phyloP scores from a whole-genome alignment of 2,888 invertebrate species.

The Patella caerulea region DNA sequence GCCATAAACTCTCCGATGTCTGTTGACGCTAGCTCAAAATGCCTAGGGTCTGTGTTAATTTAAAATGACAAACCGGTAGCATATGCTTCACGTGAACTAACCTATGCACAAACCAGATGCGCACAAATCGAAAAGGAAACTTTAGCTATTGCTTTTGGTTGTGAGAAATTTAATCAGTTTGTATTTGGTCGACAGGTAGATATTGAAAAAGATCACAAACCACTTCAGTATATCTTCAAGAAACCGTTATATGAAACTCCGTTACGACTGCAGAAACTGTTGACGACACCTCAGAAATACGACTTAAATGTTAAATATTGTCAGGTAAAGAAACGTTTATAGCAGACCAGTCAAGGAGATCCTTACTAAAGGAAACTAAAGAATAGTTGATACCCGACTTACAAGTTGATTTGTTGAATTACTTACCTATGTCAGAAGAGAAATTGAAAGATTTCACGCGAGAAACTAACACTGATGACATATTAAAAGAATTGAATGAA shows the following conservation, averaged over 20 bases:
- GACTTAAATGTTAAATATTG: constrained; percentile 18
- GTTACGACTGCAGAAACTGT: constrained; percentile 14
- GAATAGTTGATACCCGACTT: constrained; percentile 15
- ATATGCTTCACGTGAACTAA: neutral
- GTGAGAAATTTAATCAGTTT: constrained; percentile 20
- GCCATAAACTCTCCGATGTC: neutral
- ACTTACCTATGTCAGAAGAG: constrained; percentile 22
- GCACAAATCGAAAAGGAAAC: neutral
- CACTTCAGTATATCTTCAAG: constrained; percentile 18
- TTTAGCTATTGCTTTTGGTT: constrained; percentile 13
- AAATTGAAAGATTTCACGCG: constrained; percentile 11
- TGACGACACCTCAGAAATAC: constrained; percentile 18
- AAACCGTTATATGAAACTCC: constrained; percentile 19
- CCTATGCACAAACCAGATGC: neutral
- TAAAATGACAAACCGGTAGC: neutral
- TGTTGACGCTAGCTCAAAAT: neutral
- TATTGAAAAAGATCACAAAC: constrained; percentile 21
- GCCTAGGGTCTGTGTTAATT: neutral
- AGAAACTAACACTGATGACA: constrained; percentile 7
- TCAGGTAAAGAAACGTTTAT: constrained; percentile 20
- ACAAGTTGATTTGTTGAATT: constrained; percentile 11
- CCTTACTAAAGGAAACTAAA: constrained; percentile 16
- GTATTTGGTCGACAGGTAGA: constrained; percentile 12
- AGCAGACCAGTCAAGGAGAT: constrained; percentile 16
- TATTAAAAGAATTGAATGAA: constrained; percentile 14